Percentiles rank a stretch among this genome's conserved stretches.
Conservation (phyloP, 2,113 vertebrate genomes). For the Desmodus rotundus region DNA sequence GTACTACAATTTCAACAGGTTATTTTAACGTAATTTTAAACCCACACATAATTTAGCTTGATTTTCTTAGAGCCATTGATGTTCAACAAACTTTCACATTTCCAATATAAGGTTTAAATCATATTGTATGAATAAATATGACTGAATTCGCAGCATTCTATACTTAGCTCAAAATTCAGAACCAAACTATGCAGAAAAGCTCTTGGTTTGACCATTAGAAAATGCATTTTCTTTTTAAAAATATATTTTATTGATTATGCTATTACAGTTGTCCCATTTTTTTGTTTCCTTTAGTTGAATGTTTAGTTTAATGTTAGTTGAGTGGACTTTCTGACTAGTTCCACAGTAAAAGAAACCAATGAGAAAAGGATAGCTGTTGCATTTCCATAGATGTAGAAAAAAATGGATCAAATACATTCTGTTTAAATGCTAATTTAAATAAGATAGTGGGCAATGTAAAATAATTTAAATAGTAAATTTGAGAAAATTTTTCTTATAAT, state of each 20-base stretch:
- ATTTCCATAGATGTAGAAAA: background rate
- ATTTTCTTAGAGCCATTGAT: conserved; percentile 22
- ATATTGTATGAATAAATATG: conserved; percentile 27
- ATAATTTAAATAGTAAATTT: background rate
- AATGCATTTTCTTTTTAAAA: background rate
- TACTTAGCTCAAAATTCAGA: conserved; percentile 29
- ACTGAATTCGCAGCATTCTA: background rate
- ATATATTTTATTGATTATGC: too few species aligned
- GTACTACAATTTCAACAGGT: background rate
- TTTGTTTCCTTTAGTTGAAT: too few species aligned
- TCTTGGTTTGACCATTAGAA: background rate
- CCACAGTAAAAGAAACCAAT: background rate
- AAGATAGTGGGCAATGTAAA: background rate
- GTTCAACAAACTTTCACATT: conserved; percentile 21
- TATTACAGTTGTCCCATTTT: too few species aligned
- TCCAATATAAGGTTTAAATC: conserved; percentile 19
- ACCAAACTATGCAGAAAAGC: background rate
- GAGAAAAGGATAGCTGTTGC: background rate
- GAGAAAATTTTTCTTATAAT: background rate
- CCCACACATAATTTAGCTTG: background rate
- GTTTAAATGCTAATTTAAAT: background rate
- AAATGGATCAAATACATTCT: background rate
- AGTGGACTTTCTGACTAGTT: background rate
- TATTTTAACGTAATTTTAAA: conserved; percentile 41
- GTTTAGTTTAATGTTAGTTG: background rate